A percentile compares a stretch with the other conserved stretches of the same genome.
Evolutionary conservation across 2,797 vertebrate genomes (phyloP).

Genomic region (Chrosomus eos): DNA sequence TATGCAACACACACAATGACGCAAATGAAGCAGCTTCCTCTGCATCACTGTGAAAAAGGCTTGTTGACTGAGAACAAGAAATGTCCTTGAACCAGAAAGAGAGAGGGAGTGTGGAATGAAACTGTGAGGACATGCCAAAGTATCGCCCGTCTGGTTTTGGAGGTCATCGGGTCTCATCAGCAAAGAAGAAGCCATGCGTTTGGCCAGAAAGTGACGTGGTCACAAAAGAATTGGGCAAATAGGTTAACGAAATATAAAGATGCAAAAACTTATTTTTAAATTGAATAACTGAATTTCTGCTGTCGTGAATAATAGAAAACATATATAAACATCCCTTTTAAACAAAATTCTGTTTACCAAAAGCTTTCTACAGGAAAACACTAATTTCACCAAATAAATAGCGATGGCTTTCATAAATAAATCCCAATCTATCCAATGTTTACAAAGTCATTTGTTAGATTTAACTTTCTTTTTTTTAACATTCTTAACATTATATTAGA

Average conservation of each 20-base stretch:
- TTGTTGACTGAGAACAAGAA: conserved; percentile 31
- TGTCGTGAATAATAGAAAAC: background rate
- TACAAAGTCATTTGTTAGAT: too few species aligned
- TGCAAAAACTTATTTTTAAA: background rate
- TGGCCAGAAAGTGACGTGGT: background rate
- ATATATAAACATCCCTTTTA: background rate
- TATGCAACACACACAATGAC: conserved; percentile 25
- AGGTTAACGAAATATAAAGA: too few species aligned
- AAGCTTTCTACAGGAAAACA: background rate
- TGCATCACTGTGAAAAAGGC: conserved; percentile 2
- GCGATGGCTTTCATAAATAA: background rate
- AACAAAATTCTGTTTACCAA: background rate
- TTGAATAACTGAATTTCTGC: background rate
- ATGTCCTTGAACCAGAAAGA: conserved; percentile 14
- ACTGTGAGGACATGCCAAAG: background rate
- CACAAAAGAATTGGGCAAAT: background rate
- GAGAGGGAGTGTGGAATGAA: background rate
- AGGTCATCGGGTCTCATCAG: background rate
- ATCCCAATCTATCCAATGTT: background rate
- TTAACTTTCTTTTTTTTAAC: background rate
- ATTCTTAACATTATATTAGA: background rate
- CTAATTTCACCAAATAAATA: background rate
- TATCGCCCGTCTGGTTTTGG: background rate
- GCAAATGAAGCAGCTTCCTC: conserved; percentile 15
- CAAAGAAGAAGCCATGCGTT: background rate